Evolutionary conservation across 2,113 vertebrate genomes (phyloP).

Genomic region (Austrofundulus limnaeus): DNA sequence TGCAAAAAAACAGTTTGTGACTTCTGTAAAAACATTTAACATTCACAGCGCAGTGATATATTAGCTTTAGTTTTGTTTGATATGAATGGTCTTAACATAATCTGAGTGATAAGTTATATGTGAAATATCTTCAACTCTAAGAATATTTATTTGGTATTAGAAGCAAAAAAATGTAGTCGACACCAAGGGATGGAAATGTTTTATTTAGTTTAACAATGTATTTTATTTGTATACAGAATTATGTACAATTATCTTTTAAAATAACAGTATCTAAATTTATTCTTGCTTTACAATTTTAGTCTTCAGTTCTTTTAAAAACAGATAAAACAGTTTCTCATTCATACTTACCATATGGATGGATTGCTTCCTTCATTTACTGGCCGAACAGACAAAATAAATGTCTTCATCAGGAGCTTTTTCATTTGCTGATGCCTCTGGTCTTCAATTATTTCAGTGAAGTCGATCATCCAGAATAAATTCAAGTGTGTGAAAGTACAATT

Average conservation of each 20-base stretch:
- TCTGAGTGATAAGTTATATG: no score
- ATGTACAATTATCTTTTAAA: not conserved
- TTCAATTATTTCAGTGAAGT: conserved; percentile 16
- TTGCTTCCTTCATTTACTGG: conserved; percentile 1
- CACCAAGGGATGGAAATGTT: conserved; percentile 9
- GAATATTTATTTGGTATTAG: not conserved
- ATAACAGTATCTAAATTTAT: not conserved
- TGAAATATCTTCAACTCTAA: not conserved
- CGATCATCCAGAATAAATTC: conserved; percentile 9
- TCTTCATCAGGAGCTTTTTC: conserved; percentile 21
- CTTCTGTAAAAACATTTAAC: no score
- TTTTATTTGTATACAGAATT: conserved; percentile 11
- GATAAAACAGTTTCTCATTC: not conserved
- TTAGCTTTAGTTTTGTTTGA: no score
- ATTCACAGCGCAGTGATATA: no score
- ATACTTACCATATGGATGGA: conserved; percentile 55
- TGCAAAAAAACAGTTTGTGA: no score
- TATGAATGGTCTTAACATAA: no score
- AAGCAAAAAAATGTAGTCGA: conserved; percentile 30
- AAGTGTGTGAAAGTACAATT: not conserved
- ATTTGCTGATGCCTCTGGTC: not conserved
- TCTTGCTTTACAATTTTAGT: not conserved
- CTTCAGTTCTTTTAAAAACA: not conserved
- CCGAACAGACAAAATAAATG: not conserved
- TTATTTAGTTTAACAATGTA: conserved; percentile 48